Conservation (phyloP, 1,140 invertebrate species). For the Tetramorium simillimum region DNA sequence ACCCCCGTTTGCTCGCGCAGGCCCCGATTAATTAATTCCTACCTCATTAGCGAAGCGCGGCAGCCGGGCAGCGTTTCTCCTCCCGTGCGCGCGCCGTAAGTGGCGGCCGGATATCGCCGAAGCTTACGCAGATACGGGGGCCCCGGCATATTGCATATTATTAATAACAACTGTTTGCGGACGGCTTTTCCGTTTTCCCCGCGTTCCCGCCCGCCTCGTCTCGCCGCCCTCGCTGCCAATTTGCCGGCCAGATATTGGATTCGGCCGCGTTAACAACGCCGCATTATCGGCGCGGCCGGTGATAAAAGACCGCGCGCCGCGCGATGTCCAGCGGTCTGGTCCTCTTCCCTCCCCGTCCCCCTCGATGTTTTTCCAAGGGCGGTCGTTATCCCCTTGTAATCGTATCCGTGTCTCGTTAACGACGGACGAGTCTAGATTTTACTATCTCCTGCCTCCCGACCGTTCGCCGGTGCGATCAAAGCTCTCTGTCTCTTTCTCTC, state of each 20-base stretch:
- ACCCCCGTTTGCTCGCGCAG: slow-evolving; percentile 22
- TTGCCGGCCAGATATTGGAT: slow-evolving; percentile 53
- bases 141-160: slow-evolving; percentile 52
- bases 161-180: slow-evolving; percentile 70
- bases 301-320: slow-evolving; percentile 53
- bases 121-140: slow-evolving; percentile 37
- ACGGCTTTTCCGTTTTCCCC: slow-evolving; percentile 48
- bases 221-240: slow-evolving; percentile 38
- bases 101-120: slow-evolving; percentile 46
- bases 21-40: slow-evolving; percentile 82
- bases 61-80: slow-evolving; percentile 72
- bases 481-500: background rate
- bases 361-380: slow-evolving; percentile 58
- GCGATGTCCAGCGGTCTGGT: slow-evolving; percentile 18
- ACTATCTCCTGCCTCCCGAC: slow-evolving; percentile 29
- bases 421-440: slow-evolving; percentile 53
- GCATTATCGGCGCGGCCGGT: slow-evolving; percentile 48
- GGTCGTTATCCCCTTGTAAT: slow-evolving; percentile 61
- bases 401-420: slow-evolving; percentile 17
- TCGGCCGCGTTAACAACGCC: slow-evolving; percentile 53
- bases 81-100: slow-evolving; percentile 45
- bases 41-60: slow-evolving; percentile 80
- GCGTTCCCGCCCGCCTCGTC: background rate
- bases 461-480: background rate
- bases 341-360: background rate